Base-by-base conservation (phyloP, 2,888 invertebrate species). In the Masnerella sp. region DNA sequence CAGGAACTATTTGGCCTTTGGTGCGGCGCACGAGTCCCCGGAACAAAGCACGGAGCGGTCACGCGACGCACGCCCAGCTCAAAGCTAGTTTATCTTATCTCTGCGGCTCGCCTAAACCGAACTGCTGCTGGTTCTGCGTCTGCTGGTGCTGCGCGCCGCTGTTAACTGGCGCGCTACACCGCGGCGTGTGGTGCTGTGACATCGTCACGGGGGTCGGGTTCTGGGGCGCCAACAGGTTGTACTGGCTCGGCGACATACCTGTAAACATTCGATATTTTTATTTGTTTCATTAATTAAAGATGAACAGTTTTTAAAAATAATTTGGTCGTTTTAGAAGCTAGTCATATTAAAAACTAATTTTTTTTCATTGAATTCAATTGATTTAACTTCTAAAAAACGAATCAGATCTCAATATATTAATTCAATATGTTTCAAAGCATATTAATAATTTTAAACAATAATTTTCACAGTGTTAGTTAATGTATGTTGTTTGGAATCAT, bases 131-230 rank as follows among this genome's bases (percentile, higher is more conserved):
- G 73, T 79, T 82, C 34, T 73, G 71, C 51, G 76, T 49, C 74
- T 84, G 84, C 67, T 83, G 79, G 72, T 84, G 84, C 75, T 85
- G 85, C 67, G 85, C 83, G 77, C 81, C 77, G 58, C 82, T 83
- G 45, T 84, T 83, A 54, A 86, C 83, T 15, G 52, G 8, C 34
- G 82, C 82, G 74, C 83, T 83, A 71, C 88, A 88, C 68, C 85
- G 86, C 76, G 88, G 87, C 1, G 90, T 89, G 78, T 90, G 91
- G 88, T 81, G 89, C 83, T 84, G 86, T 58, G 83, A 71, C 76
- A 80, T 61, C 71, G 81, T 64, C 69, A 82, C 78, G 64, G 80
- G 75, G 73, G 76, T 73, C 65, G 77, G 78, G 54, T 77, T 80
- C 67, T 79, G 77, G 47, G 75, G 72, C 40, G 79, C 71, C 32